Conservation (phyloP, 2,797 vertebrate genomes). For the Arnoldichthys spilopterus region DNA sequence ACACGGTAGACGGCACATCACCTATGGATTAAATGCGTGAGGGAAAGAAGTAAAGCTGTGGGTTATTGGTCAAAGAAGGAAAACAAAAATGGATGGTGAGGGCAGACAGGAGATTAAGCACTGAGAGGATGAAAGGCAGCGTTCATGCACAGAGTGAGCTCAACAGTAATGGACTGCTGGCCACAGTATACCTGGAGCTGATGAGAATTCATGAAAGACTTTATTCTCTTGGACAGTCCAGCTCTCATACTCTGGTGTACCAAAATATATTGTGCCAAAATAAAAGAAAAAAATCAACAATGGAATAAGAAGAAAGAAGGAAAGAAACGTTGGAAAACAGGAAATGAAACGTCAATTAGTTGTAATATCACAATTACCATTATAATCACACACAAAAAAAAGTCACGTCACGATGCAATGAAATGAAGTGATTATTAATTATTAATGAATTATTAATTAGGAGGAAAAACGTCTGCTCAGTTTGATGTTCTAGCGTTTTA, state of each 20-base stretch:
- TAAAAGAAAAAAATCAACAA: conserved; percentile 30
- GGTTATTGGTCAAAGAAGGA: conserved; percentile 8
- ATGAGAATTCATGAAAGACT: conserved; percentile 57
- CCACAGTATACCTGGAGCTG: conserved; percentile 63
- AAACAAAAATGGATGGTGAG: neutral
- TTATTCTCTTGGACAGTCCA: conserved; percentile 64
- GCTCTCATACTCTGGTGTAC: conserved; percentile 64
- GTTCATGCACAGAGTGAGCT: conserved; percentile 32
- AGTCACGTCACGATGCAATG: no score
- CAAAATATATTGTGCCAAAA: conserved; percentile 26
- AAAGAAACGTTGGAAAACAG: conserved; percentile 9
- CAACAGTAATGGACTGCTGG: conserved; percentile 14
- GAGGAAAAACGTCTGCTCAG: neutral
- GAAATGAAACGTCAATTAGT: no score
- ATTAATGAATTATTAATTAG: neutral
- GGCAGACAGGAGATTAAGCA: conserved; percentile 18
- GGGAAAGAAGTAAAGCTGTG: neutral
- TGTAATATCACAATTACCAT: no score
- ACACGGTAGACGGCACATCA: conserved; percentile 5
- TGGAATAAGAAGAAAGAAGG: conserved; percentile 3
- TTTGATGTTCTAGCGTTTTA: neutral
- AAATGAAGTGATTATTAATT: no score
- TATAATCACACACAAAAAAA: no score
- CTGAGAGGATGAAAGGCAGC: conserved; percentile 10
- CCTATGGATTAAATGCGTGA: conserved; percentile 25